Evolutionary conservation across 1,140 invertebrate species (phyloP).

Genomic region (Campoletis sonorensis): DNA sequence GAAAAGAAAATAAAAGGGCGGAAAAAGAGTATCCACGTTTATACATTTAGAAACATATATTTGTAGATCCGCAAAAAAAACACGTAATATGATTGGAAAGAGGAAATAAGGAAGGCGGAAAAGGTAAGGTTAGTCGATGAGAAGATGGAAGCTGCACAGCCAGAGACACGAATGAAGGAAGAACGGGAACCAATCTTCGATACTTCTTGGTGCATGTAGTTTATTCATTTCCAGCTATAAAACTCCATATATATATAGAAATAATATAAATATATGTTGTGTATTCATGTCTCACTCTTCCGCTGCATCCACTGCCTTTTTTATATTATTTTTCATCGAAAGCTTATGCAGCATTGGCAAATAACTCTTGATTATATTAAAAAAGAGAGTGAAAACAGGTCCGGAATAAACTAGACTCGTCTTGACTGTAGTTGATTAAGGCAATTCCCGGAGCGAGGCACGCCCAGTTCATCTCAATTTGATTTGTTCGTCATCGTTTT

Average conservation of each 20-base stretch:
- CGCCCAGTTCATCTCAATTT: neutral
- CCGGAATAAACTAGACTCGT: neutral
- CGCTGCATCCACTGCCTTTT: constrained; percentile 31
- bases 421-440: constrained; percentile 44
- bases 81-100: constrained; percentile 42
- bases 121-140: neutral
- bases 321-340: neutral
- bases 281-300: neutral
- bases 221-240: neutral
- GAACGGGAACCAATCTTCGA: constrained; percentile 28
- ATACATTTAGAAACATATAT: neutral
- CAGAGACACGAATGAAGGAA: constrained; percentile 20
- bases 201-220: neutral
- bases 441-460: constrained; percentile 33
- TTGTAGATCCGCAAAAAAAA: neutral
- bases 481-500: constrained; percentile 23
- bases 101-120: constrained; percentile 29
- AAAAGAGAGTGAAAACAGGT: constrained; percentile 12
- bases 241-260: neutral
- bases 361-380: constrained; percentile 56
- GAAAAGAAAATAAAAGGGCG: neutral
- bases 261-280: neutral
- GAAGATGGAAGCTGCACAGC: constrained; percentile 13
- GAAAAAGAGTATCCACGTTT: neutral
- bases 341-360: constrained; percentile 43